Conservation (phyloP, 2,113 vertebrate genomes). For the Larimichthys polyactis region DNA sequence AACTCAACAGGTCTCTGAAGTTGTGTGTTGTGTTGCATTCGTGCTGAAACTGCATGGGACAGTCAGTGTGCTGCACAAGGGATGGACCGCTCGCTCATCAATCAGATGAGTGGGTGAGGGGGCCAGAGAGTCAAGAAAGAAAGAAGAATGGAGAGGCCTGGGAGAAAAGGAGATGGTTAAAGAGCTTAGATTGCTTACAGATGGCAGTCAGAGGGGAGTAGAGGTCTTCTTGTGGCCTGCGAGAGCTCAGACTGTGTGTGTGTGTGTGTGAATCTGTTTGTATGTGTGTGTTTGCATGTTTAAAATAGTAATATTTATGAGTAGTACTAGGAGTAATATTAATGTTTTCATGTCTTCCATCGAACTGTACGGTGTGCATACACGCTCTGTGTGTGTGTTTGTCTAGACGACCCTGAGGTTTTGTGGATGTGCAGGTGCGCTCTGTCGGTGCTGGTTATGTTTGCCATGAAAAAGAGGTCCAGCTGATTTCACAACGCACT, state of each 20-base stretch:
- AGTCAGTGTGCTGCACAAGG: slow-evolving; percentile 30
- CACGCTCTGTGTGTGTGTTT: background rate
- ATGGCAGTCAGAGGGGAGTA: slow-evolving; percentile 72
- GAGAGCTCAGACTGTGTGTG: slow-evolving; percentile 30
- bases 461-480: slow-evolving; percentile 49
- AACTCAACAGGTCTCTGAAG: slow-evolving; percentile 24
- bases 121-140: background rate
- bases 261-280: background rate
- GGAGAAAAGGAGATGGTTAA: slow-evolving; percentile 70
- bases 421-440: slow-evolving; percentile 67
- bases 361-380: background rate
- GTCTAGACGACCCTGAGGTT: background rate
- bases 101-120: slow-evolving; percentile 43
- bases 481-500: slow-evolving; percentile 58
- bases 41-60: slow-evolving; percentile 34
- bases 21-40: slow-evolving; percentile 17
- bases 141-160: slow-evolving; percentile 6
- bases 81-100: slow-evolving; percentile 64
- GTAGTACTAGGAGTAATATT: too few species aligned
- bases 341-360: background rate
- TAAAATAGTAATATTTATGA: too few species aligned
- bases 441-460: slow-evolving; percentile 56
- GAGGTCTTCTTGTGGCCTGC: slow-evolving; percentile 38
- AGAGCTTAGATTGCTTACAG: slow-evolving; percentile 83
- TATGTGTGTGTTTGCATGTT: background rate